phyloP scores from a whole-genome alignment of 2,888 invertebrate genomes.

The Ypsolopha sequella region DNA sequence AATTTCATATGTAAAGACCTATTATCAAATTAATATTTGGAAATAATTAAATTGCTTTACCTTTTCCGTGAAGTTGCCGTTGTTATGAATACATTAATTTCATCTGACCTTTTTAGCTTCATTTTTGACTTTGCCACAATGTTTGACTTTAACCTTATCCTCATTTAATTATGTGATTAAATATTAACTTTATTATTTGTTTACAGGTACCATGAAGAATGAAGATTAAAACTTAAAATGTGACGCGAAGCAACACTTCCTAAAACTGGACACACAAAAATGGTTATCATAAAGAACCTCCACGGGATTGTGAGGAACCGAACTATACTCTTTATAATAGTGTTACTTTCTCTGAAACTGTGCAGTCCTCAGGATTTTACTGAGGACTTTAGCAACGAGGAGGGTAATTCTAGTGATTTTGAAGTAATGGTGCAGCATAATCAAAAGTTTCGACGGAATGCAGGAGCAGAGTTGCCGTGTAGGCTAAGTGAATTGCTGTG shows the following conservation, averaged over 20 bases:
- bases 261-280: slow-evolving; percentile 26
- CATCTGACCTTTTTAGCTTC: too few species aligned
- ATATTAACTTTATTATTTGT: neutral
- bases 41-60: too few species aligned
- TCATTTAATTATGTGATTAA: neutral
- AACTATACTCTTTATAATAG: slow-evolving; percentile 55
- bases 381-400: slow-evolving; percentile 55
- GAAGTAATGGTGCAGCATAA: slow-evolving; percentile 36
- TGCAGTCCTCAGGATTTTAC: slow-evolving; percentile 58
- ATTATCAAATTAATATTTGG: too few species aligned
- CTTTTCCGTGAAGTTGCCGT: too few species aligned
- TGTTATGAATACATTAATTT: too few species aligned
- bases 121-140: too few species aligned
- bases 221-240: slow-evolving; percentile 1
- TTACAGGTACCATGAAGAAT: slow-evolving; percentile 2
- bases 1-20: too few species aligned
- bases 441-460: slow-evolving; percentile 37
- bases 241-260: neutral
- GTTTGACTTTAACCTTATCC: too few species aligned
- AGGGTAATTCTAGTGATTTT: slow-evolving; percentile 34
- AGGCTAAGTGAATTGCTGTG: slow-evolving; percentile 73
- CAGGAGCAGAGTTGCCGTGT: slow-evolving; percentile 42
- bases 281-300: slow-evolving; percentile 46
- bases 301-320: slow-evolving; percentile 44
- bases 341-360: slow-evolving; percentile 51